Evolutionary conservation across 2,113 vertebrate species (phyloP), one percentile per base, ranked within the genome.

Genomic region (Macheiramphus alcinus): DNA sequence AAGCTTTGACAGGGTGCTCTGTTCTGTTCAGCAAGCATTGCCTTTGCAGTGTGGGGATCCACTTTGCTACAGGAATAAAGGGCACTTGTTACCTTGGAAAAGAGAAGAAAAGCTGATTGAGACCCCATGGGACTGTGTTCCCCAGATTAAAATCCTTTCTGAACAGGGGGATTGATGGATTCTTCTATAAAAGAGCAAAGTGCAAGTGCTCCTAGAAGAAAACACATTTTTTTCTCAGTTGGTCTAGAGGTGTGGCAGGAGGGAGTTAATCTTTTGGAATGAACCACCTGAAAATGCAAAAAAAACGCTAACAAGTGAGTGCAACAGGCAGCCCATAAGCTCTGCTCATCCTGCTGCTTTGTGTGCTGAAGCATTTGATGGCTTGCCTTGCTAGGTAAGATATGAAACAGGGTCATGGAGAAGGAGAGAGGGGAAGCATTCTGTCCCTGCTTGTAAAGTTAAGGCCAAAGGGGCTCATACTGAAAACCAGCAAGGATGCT

Each of bases 191-290:
- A 89, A 88, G 25, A 66, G 47, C 5, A 29, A 84, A 66, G 55
- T 32, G 14, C 13, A 70, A 73, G 42, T 10, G 34, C 10, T 55
- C 8, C 42, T 74, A 38, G 21, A 75, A 67, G 17, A 6, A 73
- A 86, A 58, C 3, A 29, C 0, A 0, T 34, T 71, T 21, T 21
- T 32, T 10, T 9, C 32, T 80, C 2, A 2, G 5, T 38, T 55
- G 59, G 6, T 71, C 40, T 50, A 53, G 11, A 63, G 6, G 3
- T 9, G 34, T 32, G 25, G 21, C 36, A 71, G 26, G 25, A 66
- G 86, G n/a, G 15, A 67, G 31, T 20, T 40, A 74, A 27, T 47
- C 3, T 36, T 75, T 68, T 48, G 8, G 61, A 72, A 87, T 78
- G 11, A 55, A 50, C 6, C 43, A 63, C 22, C n/a, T 78, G 47